phyloP scores from a whole-genome alignment of 2,113 vertebrate species.

The Agapornis roseicollis region DNA sequence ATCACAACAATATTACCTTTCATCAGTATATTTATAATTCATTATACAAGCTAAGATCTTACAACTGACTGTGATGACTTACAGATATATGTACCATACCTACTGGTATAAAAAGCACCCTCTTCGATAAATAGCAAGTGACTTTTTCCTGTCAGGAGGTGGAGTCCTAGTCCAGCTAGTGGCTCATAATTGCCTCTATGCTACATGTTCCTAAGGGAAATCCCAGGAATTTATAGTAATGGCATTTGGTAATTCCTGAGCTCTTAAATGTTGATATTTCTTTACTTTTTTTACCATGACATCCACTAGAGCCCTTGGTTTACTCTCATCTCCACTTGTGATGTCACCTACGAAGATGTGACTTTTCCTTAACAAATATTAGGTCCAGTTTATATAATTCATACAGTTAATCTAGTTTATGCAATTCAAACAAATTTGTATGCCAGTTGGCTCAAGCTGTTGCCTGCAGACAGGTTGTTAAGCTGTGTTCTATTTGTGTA shows the following conservation, averaged over 20 bases:
- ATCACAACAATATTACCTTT: background rate
- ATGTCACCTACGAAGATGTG: background rate
- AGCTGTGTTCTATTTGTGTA: background rate
- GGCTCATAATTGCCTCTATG: background rate
- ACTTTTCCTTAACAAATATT: background rate
- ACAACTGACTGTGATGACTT: background rate
- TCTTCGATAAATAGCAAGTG: background rate
- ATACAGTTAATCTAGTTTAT: background rate
- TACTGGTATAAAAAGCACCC: background rate
- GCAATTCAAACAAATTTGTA: background rate
- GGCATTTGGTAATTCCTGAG: background rate
- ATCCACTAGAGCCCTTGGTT: background rate
- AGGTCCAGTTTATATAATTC: background rate
- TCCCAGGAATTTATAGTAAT: background rate
- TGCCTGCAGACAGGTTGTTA: background rate
- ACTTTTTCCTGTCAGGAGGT: background rate
- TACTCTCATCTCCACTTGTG: background rate
- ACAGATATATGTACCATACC: background rate
- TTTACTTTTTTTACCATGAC: background rate
- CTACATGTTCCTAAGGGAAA: background rate
- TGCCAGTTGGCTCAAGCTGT: background rate
- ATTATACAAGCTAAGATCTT: background rate
- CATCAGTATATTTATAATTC: background rate
- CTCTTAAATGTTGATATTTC: background rate
- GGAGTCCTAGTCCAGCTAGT: background rate